A percentile compares a stretch with the other conserved stretches of the same genome.
Evolutionary conservation across 2,888 invertebrate species (phyloP).

Genomic region (Lasioglossum calceatum): DNA sequence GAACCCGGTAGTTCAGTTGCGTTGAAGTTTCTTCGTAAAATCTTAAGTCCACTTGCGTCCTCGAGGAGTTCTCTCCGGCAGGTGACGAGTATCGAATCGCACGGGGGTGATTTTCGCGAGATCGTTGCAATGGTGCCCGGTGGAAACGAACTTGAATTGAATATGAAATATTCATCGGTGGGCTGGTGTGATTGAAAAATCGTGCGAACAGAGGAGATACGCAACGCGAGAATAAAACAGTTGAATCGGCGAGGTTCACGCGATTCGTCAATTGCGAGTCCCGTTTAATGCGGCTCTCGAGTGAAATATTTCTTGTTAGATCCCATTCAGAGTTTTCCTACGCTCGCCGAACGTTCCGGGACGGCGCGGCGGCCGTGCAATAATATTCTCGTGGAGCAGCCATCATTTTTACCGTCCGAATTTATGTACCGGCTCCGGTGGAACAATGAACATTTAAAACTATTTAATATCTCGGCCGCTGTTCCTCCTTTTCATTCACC

Average conservation of each 20-base stretch:
- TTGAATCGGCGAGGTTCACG: neutral
- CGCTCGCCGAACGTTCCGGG: neutral
- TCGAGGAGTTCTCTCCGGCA: too few species aligned
- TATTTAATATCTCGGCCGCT: conserved; percentile 15
- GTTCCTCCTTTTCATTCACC: conserved; percentile 1
- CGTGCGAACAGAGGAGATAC: neutral
- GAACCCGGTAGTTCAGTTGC: too few species aligned
- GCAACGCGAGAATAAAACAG: neutral
- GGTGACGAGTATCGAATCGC: neutral
- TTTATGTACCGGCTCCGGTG: neutral
- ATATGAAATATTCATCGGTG: neutral
- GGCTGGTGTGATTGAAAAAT: neutral
- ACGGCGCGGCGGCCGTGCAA: neutral
- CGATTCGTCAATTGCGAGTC: neutral
- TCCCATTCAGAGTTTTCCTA: neutral
- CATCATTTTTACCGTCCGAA: conserved; percentile 11
- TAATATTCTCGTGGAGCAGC: neutral
- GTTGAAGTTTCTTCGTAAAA: too few species aligned
- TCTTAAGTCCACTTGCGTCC: too few species aligned
- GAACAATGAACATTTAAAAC: conserved; percentile 33
- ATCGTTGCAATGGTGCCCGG: neutral
- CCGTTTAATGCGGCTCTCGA: neutral
- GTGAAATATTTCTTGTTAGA: neutral
- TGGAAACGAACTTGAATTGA: neutral
- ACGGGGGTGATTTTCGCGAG: neutral